A percentile compares a stretch with the other conserved stretches of the same genome.
Conservation (phyloP, 2,797 vertebrate species). For the Stomatorhinus walkeri region DNA sequence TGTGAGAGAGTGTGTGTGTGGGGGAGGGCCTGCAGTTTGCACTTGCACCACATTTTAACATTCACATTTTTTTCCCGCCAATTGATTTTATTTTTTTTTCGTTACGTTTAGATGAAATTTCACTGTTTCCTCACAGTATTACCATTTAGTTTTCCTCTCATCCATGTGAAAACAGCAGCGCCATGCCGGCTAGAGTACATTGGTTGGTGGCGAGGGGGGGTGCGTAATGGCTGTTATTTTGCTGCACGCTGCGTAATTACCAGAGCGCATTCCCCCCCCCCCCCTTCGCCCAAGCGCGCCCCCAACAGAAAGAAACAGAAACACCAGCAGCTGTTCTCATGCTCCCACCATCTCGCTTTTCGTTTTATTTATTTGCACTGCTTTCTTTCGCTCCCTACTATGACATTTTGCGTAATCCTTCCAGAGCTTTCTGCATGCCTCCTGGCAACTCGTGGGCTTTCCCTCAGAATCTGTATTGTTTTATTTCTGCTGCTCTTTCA, state of each 20-base stretch:
- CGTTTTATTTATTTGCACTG: background rate
- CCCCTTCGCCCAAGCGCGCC: background rate
- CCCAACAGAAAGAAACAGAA: background rate
- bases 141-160: background rate
- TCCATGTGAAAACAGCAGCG: background rate
- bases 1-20: background rate
- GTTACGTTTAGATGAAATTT: background rate
- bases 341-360: background rate
- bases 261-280: background rate
- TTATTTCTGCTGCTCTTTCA: background rate
- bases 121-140: background rate
- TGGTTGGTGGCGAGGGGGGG: background rate
- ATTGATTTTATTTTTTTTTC: background rate
- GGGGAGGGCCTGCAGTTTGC: background rate
- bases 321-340: background rate
- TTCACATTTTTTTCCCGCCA: background rate
- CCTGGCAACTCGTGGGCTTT: background rate
- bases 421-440: background rate
- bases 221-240: slow-evolving; percentile 3
- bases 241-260: background rate
- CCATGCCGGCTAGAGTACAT: background rate
- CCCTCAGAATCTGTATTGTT: background rate
- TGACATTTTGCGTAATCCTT: background rate
- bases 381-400: background rate
- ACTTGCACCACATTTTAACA: background rate